Conservation (phyloP, 2,113 vertebrate genomes). For the Melanerpes aurifrons region DNA sequence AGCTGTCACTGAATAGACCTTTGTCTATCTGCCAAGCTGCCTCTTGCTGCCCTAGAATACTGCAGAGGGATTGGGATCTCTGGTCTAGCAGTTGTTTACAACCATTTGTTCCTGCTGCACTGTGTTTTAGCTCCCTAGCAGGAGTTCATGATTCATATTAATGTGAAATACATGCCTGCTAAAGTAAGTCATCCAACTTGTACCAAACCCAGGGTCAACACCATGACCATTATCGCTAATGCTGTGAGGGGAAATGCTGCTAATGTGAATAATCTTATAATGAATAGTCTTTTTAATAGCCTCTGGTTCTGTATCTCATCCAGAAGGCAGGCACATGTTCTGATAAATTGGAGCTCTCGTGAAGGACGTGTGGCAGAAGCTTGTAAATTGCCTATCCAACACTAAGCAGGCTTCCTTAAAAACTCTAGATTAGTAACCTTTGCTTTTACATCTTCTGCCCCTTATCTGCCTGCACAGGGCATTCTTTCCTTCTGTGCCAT, state of each 20-base stretch:
- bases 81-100: background rate
- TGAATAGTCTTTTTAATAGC: background rate
- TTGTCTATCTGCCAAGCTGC: background rate
- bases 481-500: background rate
- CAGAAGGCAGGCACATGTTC: background rate
- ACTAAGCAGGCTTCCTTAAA: background rate
- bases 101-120: background rate
- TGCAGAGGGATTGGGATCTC: background rate
- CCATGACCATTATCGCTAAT: background rate
- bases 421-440: background rate
- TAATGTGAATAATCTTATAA: background rate
- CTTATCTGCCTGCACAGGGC: background rate
- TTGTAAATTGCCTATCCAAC: background rate
- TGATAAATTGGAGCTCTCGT: background rate
- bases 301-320: background rate
- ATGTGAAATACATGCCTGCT: background rate
- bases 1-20: background rate
- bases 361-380: background rate
- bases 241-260: background rate
- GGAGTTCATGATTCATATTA: background rate
- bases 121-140: background rate
- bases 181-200: background rate
- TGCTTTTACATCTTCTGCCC: background rate
- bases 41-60: background rate
- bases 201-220: background rate